Evolutionary conservation across 2,797 vertebrate genomes (phyloP), one percentile per base, ranked within the genome.

Genomic region (Coccyzus lansbergi): DNA sequence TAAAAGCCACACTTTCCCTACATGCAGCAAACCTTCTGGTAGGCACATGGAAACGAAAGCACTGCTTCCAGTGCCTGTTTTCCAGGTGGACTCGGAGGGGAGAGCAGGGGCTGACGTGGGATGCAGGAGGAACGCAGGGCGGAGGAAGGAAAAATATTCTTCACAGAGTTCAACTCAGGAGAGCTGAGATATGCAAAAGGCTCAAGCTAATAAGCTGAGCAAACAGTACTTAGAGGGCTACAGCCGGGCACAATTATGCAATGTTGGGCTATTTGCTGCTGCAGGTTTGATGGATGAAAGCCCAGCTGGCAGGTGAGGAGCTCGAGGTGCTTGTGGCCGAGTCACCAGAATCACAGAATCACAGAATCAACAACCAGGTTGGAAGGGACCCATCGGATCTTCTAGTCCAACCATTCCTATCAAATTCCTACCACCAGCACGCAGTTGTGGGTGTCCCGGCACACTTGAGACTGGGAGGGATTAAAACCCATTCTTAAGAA

Each of bases 61-160:
- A 3, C 33, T 48, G n/a, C 10, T 80, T 9, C 67, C 68, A 48
- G 38, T 0, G 0, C 52, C 72, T 33, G 76, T 65, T 85, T 86
- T 77, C 12, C 68, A 24, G 79, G 48, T 56, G 1, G 59, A 67
- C 67, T 60, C 5, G 2, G 52, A 87, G 67, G 28, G 76, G 64
- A 81, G 71, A 71, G 74, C 79, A 52, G 8, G 31, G 40, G 46
- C 38, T 29, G 81, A 28, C 68, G 88, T 89, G 95, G 94, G 96
- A 94, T 89, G 94, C 60, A 14, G 92, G 92, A 94, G 81, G 92
- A 93, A 95, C 69, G 94, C 86, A 63, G 88, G 78, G 62, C 12
- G 0, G 25, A 4, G 52, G 90, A 15, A 52, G 71, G 40, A 55
- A 77, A 91, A 85, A 15, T 5, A 5, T 77, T 90, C 53, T 87